Evolutionary conservation across 2,888 invertebrate species (phyloP), one percentile per base, ranked within the genome.

Genomic region (Syrista parreyssii): DNA sequence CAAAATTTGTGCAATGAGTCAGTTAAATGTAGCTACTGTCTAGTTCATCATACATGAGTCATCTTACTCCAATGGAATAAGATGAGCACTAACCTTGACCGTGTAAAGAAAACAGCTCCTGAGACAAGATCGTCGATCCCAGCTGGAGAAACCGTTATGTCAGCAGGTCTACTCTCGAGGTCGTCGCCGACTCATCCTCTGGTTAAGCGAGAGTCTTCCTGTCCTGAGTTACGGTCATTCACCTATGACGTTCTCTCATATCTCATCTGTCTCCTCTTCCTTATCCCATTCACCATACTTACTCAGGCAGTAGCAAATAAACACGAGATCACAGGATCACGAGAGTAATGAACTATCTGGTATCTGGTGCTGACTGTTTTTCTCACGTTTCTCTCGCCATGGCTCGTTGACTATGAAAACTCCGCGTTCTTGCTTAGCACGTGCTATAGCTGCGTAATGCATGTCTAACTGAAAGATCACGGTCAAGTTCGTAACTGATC

Each of bases 71-170:
- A 82, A 80, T 79, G 78, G 81, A 81, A 72, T 85, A 86, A 83
- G 87, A 88, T 85, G 87, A 87, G 87, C 83, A 79, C 31, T 77
- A 84, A 85, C 88, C 88, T 83, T 88, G 88, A 82, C 88, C 87
- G 77, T 87, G 85, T 84, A 80, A 15, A 36, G 36, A 36, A 36
- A 36, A 36, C 36, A 36, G 36, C 36, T 36, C 36, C 36, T 12
- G 36, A 12, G 36, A 36, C 36, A 36, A 69, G 69, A 69, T n/a
- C 69, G 12, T 69, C 69, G 69, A n/a, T n/a, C 69, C 69, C 30
- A 69, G 30, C 69, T 69, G 31, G 69, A 69, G 69, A 69, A 36
- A 69, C 69, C 69, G 69, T 69, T 69, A 69, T 32, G 31, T 69
- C 69, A 86, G 85, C 78, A 68, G 76, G 78, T 74, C 80, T 80